Evolutionary conservation across 2,888 invertebrate genomes (phyloP), one percentile per base, ranked within the genome.

Genomic region (Calameuta pallipes): DNA sequence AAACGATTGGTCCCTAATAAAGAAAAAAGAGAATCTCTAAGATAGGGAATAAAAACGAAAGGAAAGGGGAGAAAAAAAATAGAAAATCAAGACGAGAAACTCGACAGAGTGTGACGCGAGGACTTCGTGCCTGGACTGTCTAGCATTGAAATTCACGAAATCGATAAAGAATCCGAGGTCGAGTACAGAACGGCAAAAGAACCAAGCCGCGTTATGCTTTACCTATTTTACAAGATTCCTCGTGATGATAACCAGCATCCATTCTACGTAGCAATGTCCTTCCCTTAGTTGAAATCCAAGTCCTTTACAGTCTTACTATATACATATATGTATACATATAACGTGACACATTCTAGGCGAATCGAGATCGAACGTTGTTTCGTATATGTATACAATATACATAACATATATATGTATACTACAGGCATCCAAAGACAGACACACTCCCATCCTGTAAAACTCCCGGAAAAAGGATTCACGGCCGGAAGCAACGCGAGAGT

Each of bases 81-180:
- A 78, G 73, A 76, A 15, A 33, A 74, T 75, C 75, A 77, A 80
- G 82, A 80, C 78, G 78, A 79, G 80, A 79, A 82, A 80, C 76
- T 78, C 84, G 83, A 78, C 82, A 84, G 83, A 83, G 84, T 84
- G 85, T 86, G 84, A 87, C 84, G 82, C 78, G 78, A 80, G 79
- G 80, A 83, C 82, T 87, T 82, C 87, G 86, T 86, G 87, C 83
- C 78, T 75, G 78, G 85, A 85, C 82, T 87, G 76, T 82, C 78
- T 79, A 85, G 77, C 81, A 85, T 88, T 86, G 83, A 85, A 85
- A 87, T 86, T 81, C 81, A 75, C 79, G 81, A 84, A 86, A 87
- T 86, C 85, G 85, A 86, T 82, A 82, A 71, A 68, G 36, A 9
- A 30, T n/a, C 30, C 33, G 23, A 71, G 33, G 71, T 31, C 6